Percentiles rank a stretch among this genome's conserved stretches.
These are phyloP conservation scores for Eupithecia abbreviata DNA, from an alignment of 2,888 invertebrate genomes.

Conservation along the genomic window DNA sequence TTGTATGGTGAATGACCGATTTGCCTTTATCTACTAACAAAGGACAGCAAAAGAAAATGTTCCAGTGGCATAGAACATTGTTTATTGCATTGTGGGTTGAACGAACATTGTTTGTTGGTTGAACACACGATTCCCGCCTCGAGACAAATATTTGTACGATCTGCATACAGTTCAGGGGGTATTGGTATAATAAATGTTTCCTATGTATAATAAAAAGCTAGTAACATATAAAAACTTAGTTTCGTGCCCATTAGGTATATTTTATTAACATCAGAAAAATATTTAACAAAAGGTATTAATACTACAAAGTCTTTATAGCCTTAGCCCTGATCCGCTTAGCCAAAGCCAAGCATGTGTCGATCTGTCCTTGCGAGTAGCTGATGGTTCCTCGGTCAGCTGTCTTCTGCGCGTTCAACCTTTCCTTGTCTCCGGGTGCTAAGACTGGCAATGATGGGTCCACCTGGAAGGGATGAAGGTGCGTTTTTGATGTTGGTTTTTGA, in stretches of 20 bases:
- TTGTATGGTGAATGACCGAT: neutral
- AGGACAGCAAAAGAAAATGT: neutral
- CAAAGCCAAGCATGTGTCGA: constrained; percentile 85
- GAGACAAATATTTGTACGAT: too few relatives aligned
- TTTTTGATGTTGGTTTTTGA: neutral
- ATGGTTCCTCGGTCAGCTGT: constrained; percentile 90
- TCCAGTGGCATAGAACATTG: neutral
- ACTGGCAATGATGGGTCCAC: constrained; percentile 87
- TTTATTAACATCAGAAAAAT: neutral
- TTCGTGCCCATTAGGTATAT: neutral
- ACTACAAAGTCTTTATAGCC: constrained; percentile 55
- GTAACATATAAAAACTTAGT: neutral
- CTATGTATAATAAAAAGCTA: too few relatives aligned
- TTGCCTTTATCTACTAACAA: neutral
- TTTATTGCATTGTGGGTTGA: neutral
- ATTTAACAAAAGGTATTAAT: neutral
- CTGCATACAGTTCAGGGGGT: too few relatives aligned
- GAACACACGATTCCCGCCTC: too few relatives aligned
- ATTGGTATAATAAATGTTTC: too few relatives aligned
- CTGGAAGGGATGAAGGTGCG: constrained; percentile 60
- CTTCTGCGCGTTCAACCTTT: constrained; percentile 86
- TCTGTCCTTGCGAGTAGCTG: constrained; percentile 89
- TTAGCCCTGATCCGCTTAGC: constrained; percentile 83
- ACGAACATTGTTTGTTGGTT: neutral
- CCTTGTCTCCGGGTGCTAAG: constrained; percentile 94